phyloP scores from a whole-genome alignment of 2,113 vertebrate species.

The Nibea coibor region DNA sequence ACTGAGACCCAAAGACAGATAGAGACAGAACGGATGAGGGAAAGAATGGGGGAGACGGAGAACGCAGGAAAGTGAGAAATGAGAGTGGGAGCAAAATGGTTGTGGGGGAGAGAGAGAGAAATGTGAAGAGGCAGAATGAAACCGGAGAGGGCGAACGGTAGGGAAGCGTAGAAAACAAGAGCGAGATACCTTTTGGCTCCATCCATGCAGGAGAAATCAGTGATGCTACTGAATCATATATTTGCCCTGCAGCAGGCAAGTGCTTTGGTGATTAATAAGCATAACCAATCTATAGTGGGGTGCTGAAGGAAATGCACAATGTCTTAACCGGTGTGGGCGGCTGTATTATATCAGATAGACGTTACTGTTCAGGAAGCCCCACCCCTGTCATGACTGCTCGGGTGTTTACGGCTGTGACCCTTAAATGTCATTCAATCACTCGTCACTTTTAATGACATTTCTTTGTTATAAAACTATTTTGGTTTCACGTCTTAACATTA shows the following conservation, averaged over 20 bases:
- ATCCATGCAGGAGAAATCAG: conserved; percentile 25
- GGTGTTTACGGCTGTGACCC: no score
- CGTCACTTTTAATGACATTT: no score
- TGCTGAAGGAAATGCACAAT: conserved; percentile 2
- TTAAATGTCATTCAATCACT: no score
- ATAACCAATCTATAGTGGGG: conserved; percentile 16
- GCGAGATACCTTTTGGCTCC: conserved; percentile 2
- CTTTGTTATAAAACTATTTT: no score
- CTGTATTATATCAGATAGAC: conserved; percentile 4
- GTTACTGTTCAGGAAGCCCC: neutral
- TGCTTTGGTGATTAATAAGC: conserved; percentile 30
- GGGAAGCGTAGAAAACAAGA: conserved; percentile 19
- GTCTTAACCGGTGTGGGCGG: conserved; percentile 3
- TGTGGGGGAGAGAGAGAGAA: conserved; percentile 42
- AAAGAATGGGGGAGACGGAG: conserved; percentile 31
- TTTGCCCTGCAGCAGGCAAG: neutral
- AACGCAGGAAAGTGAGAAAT: conserved; percentile 42
- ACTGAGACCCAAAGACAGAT: conserved; percentile 37
- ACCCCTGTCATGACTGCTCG: neutral
- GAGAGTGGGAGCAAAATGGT: conserved; percentile 43
- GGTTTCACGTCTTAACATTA: no score
- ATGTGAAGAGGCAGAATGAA: conserved; percentile 52
- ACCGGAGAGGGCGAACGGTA: conserved; percentile 50
- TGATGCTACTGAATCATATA: conserved; percentile 22
- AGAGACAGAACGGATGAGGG: conserved; percentile 43